These are phyloP conservation scores for Limnodromus scolopaceus DNA, from an alignment of 2,797 vertebrate species.

Conservation along the genomic window DNA sequence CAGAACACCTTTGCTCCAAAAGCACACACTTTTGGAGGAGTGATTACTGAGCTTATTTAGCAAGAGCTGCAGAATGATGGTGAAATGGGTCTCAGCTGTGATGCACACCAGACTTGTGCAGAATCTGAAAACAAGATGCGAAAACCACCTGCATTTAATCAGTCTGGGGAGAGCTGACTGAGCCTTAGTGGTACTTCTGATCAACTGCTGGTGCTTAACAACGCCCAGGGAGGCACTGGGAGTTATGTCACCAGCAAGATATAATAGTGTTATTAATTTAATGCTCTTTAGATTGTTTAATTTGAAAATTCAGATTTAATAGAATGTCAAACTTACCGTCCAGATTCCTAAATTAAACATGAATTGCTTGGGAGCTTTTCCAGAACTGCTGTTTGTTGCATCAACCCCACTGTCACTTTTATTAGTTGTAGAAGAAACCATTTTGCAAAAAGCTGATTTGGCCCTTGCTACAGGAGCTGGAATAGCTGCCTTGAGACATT, in stretches of 20 bases:
- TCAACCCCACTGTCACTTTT: not conserved
- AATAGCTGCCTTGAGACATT: constrained; percentile 1
- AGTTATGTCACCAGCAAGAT: not conserved
- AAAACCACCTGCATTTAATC: constrained; percentile 49
- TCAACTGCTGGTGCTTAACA: not conserved
- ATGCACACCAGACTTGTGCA: not conserved
- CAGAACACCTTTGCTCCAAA: not conserved
- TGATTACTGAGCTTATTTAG: not conserved
- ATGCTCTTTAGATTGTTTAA: constrained; percentile 31
- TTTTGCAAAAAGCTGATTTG: constrained; percentile 39
- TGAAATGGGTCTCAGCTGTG: constrained; percentile 34
- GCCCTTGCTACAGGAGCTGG: not conserved
- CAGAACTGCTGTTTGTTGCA: not conserved
- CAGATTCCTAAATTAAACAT: constrained; percentile 53
- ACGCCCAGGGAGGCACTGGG: not conserved
- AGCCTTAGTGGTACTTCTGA: not conserved
- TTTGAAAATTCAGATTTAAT: constrained; percentile 36
- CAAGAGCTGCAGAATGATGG: not conserved
- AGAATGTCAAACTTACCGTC: not conserved
- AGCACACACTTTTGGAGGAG: not conserved
- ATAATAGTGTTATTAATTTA: constrained; percentile 28
- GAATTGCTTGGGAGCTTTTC: constrained; percentile 45
- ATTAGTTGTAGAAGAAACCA: constrained; percentile 2
- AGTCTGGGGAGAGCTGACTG: not conserved
- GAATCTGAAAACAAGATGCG: constrained; percentile 5